Evolutionary conservation across 2,888 invertebrate genomes (phyloP), one percentile per base, ranked within the genome.

Genomic region (Leucophora obtusa): DNA sequence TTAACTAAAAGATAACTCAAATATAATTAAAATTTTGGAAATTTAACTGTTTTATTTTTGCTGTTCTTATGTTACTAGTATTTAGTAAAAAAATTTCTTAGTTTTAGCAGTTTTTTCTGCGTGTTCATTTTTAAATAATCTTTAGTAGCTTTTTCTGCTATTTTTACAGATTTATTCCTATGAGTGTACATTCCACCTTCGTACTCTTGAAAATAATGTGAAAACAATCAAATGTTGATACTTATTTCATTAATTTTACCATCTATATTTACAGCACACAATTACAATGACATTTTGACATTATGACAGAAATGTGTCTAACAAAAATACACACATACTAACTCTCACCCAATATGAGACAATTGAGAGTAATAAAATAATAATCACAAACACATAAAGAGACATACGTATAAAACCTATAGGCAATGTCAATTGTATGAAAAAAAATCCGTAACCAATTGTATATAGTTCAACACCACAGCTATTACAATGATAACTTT

Each of bases 211-310:
- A 28, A 28, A 28, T 28, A 18, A 70, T 62, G 24, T 66, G 60
- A 17, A 47, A 59, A 54, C 59, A 74, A 74, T 65, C 51, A 68
- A 79, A 60, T 60, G 53, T 70, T 74, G 70, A 60, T 54, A 17
- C 70, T 70, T 74, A 17, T 74, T 70, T 74, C 60, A 70, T 74
- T 79, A 65, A 60, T 50, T 59, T 51, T 38, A 17, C 51, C 38
- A 79, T 79, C 50, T 73, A 72, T 72, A 78, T 78, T 68, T 72
- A 68, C 47, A 68, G 47, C 50, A 62, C 38, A 62, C 21, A 56
- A 28, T 51, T 54, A 43, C 56, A 72, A 62, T 65, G 51, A 62
- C 78, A 68, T 73, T 51, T 58, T 68, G 72, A 68, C 54, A 68
- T 72, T 51, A 28, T 77, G 60, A 47, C 71, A 65, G 53, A 53